Evolutionary conservation across 2,797 vertebrate genomes (phyloP), one percentile per base, ranked within the genome.

Genomic region (Heterohyrax brucei): DNA sequence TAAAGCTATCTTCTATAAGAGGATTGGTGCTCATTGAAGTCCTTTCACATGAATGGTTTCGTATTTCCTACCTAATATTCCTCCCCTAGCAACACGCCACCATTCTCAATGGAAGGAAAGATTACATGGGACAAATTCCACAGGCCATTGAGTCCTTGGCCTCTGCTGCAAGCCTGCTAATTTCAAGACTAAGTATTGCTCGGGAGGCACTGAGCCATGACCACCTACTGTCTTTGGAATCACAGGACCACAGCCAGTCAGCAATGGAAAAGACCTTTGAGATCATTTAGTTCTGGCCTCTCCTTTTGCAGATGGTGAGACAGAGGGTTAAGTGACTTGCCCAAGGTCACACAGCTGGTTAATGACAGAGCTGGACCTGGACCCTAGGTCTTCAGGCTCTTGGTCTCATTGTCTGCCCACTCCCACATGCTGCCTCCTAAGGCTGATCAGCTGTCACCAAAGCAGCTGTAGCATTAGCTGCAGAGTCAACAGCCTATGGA

Each of bases 291-390:
- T 28, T 89, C 66, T 62, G 39, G 44, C 7, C 18, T 95, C 33
- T 96, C 70, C 14, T 88, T 91, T 89, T 93, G 56, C 92, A 93
- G 68, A 94, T 73, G 82, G 86, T 53, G 70, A 89, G 66, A 83
- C 59, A 92, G 89, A 79, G 79, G 44, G 72, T 66, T 94, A 80
- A 91, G 73, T 89, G 93, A 92, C 30, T 94, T 66, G 82, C 64
- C 83, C 90, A 95, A 92, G 73, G 95, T 91, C 79, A 91, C 88
- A 95, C 61, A 93, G 93, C 79, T 96, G 88, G n/a, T 77, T n/a
- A 84, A 93, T 78, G 88, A 18, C 53, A 78, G 79, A 94, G 77
- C 28, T 92, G 83, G 66, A 78, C 2, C 48, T 18, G 44, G 28
- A 64, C 28, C 16, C 64, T 28, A 18, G 12, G 53, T 79, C 39